Evolutionary conservation across 2,888 invertebrate species (phyloP).

Genomic region (Willowsia nigromaculata): DNA sequence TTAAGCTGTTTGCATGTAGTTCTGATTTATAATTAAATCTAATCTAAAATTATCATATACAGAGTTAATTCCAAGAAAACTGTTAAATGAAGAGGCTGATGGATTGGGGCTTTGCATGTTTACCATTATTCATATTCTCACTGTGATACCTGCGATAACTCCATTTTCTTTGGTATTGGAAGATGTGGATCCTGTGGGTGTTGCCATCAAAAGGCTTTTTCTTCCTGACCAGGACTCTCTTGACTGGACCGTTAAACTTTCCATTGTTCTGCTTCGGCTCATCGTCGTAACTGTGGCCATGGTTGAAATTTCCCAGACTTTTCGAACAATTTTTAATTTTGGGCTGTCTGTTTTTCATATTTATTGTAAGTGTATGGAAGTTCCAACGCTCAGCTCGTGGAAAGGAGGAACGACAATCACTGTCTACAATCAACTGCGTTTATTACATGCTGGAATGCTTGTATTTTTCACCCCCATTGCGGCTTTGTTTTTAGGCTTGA

Average conservation of each 20-base stretch:
- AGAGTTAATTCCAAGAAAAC: conserved; percentile 10
- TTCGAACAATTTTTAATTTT: conserved; percentile 30
- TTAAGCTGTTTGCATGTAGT: no score
- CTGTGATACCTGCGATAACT: conserved; percentile 6
- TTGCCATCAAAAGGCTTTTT: not conserved
- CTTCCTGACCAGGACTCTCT: not conserved
- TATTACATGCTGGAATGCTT: conserved; percentile 2
- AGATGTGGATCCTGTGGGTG: conserved; percentile 16
- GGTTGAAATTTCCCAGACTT: conserved; percentile 22
- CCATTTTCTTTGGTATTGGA: conserved; percentile 30
- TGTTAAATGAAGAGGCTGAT: not conserved
- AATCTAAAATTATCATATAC: not conserved
- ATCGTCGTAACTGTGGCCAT: conserved; percentile 4
- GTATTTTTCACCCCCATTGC: not conserved
- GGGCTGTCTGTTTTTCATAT: conserved; percentile 23
- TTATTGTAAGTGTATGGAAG: conserved; percentile 9
- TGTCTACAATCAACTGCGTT: not conserved
- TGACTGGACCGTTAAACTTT: not conserved
- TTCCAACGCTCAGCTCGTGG: not conserved
- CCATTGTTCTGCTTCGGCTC: not conserved
- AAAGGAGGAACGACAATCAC: not conserved
- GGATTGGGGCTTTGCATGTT: conserved; percentile 1
- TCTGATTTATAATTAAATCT: not conserved
- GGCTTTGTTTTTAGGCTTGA: conserved; percentile 24
- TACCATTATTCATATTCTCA: conserved; percentile 12